Evolutionary conservation across 1,140 invertebrate genomes (phyloP).

Genomic region (Cephus cinctus): DNA sequence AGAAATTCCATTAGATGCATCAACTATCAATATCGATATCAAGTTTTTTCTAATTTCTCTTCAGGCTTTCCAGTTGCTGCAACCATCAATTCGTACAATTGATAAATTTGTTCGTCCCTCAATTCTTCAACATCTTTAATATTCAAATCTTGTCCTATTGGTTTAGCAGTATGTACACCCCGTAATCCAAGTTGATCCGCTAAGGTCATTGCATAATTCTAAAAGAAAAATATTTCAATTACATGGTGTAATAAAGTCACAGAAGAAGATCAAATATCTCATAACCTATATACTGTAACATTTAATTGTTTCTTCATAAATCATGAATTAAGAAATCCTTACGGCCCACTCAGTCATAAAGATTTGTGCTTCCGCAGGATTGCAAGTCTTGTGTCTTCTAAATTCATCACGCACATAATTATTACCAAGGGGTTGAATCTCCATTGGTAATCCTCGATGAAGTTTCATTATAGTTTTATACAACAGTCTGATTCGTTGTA

Average conservation of each 20-base stretch:
- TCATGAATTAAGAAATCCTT: slow-evolving; percentile 43
- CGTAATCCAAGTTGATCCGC: slow-evolving; percentile 70
- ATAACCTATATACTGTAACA: slow-evolving; percentile 4
- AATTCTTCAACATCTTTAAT: slow-evolving; percentile 68
- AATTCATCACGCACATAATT: slow-evolving; percentile 89
- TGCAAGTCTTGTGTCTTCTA: slow-evolving; percentile 79
- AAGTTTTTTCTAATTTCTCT: no score
- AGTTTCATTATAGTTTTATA: slow-evolving; percentile 87
- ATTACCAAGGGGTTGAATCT: slow-evolving; percentile 75
- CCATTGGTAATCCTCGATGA: slow-evolving; percentile 77
- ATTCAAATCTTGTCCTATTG: slow-evolving; percentile 64
- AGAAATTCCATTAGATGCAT: no score
- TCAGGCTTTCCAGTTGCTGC: slow-evolving; percentile 56
- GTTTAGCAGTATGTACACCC: slow-evolving; percentile 57
- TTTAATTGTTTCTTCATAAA: background rate
- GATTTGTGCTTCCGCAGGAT: slow-evolving; percentile 65
- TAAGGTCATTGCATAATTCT: slow-evolving; percentile 76
- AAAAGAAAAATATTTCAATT: slow-evolving; percentile 26
- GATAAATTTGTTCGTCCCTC: slow-evolving; percentile 76
- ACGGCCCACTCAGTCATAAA: slow-evolving; percentile 92
- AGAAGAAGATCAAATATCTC: slow-evolving; percentile 5
- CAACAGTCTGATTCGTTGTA: slow-evolving; percentile 70
- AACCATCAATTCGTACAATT: slow-evolving; percentile 81
- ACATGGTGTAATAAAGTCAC: no score
- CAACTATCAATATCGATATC: no score